phyloP scores from a whole-genome alignment of 2,888 invertebrate species.

The Trichacis sp. region DNA sequence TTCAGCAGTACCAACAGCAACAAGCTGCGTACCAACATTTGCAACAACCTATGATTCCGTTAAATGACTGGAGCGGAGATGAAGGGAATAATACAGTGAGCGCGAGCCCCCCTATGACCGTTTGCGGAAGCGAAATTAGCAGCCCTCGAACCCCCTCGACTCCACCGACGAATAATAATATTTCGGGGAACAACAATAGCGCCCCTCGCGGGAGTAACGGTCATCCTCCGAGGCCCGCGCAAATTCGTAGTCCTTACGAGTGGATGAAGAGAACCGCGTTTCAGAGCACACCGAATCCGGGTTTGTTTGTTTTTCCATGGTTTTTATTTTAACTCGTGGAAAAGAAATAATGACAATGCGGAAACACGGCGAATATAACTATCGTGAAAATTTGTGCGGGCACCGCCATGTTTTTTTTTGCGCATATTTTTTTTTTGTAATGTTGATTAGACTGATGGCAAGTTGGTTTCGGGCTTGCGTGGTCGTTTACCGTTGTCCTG shows the following conservation, averaged over 20 bases:
- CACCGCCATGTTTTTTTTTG: too few species aligned
- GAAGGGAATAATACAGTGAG: constrained; percentile 44
- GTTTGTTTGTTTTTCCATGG: constrained; percentile 71
- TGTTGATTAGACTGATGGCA: too few species aligned
- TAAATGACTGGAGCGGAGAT: constrained; percentile 55
- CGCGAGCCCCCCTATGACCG: constrained; percentile 74
- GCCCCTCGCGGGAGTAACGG: constrained; percentile 58
- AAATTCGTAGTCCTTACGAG: constrained; percentile 85
- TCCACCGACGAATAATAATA: constrained; percentile 61
- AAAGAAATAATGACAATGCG: too few species aligned
- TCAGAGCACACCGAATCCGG: constrained; percentile 87
- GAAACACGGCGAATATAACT: too few species aligned
- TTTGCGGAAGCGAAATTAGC: constrained; percentile 74
- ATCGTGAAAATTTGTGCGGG: too few species aligned
- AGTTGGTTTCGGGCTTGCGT: too few species aligned
- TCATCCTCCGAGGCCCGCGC: constrained; percentile 73
- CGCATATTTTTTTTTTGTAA: too few species aligned
- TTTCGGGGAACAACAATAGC: constrained; percentile 53
- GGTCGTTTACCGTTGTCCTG: too few species aligned
- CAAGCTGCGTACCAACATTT: constrained; percentile 70
- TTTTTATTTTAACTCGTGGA: too few species aligned
- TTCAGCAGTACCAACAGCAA: constrained; percentile 67
- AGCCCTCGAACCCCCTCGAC: constrained; percentile 71
- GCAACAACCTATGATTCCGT: constrained; percentile 53
- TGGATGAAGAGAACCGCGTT: constrained; percentile 94